These are phyloP conservation scores for Hydriomena furcata DNA, from an alignment of 2,888 invertebrate species.

Conservation along the genomic window DNA sequence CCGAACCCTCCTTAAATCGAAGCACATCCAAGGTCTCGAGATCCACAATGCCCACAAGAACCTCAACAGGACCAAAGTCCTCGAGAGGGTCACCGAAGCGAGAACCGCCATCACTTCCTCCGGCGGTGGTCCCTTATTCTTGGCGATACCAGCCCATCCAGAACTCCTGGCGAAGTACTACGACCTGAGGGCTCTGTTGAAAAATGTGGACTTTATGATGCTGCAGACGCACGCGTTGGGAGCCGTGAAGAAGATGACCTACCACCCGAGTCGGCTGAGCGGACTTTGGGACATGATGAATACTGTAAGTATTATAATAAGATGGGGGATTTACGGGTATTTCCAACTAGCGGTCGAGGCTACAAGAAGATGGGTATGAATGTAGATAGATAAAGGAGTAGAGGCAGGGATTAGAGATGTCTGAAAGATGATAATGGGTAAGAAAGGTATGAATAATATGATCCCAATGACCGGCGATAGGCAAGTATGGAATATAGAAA, in stretches of 20 bases:
- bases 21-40: slow-evolving; percentile 83
- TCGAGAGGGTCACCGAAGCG: slow-evolving; percentile 71
- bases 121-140: slow-evolving; percentile 79
- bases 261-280: slow-evolving; percentile 89
- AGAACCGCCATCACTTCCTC: slow-evolving; percentile 72
- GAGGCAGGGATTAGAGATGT: too few relatives aligned
- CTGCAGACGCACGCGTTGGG: slow-evolving; percentile 87
- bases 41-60: slow-evolving; percentile 80
- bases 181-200: slow-evolving; percentile 86
- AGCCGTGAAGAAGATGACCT: slow-evolving; percentile 86
- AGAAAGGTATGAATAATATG: too few relatives aligned
- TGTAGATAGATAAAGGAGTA: too few relatives aligned
- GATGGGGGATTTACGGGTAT: too few relatives aligned
- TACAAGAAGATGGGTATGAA: too few relatives aligned
- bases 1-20: slow-evolving; percentile 79
- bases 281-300: slow-evolving; percentile 91
- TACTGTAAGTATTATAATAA: slow-evolving; percentile 80
- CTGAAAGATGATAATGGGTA: too few relatives aligned
- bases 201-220: slow-evolving; percentile 86
- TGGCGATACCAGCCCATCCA: slow-evolving; percentile 85
- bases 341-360: too few relatives aligned
- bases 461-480: too few relatives aligned
- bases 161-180: slow-evolving; percentile 88
- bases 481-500: too few relatives aligned
- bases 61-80: slow-evolving; percentile 77